Evolutionary conservation across 2,113 vertebrate genomes (phyloP).

Genomic region (Neolamprologus modestus): DNA sequence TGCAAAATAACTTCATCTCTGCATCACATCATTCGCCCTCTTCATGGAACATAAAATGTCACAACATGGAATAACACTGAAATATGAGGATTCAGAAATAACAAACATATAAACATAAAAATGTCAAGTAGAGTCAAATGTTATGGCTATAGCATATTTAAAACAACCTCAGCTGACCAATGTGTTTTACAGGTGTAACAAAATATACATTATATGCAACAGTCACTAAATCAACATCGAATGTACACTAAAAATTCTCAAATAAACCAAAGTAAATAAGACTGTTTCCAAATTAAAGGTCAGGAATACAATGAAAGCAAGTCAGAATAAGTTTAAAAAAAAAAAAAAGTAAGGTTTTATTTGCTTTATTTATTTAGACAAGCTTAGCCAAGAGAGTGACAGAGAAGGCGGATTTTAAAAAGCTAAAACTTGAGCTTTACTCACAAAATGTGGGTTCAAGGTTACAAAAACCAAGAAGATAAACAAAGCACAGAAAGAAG

Average conservation of each 20-base stretch:
- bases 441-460: not conserved
- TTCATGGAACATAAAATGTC: not conserved
- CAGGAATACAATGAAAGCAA: not conserved
- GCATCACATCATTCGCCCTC: not conserved
- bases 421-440: not conserved
- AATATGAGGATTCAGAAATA: not conserved
- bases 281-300: not conserved
- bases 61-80: not conserved
- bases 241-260: not conserved
- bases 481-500: not conserved
- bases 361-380: not conserved
- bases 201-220: not conserved
- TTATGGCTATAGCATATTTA: not conserved
- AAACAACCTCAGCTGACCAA: not conserved
- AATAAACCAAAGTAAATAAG: not conserved
- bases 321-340: not conserved
- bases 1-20: not conserved
- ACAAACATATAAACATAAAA: not conserved
- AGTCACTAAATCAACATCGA: not conserved
- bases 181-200: not conserved
- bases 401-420: not conserved
- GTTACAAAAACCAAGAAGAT: not conserved
- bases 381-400: not conserved
- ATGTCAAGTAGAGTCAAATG: not conserved
- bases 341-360: not conserved